Percentiles rank a stretch among this genome's conserved stretches.
These are phyloP conservation scores for Prenolepis imparis DNA, from an alignment of 2,888 invertebrate species.

Conservation along the genomic window DNA sequence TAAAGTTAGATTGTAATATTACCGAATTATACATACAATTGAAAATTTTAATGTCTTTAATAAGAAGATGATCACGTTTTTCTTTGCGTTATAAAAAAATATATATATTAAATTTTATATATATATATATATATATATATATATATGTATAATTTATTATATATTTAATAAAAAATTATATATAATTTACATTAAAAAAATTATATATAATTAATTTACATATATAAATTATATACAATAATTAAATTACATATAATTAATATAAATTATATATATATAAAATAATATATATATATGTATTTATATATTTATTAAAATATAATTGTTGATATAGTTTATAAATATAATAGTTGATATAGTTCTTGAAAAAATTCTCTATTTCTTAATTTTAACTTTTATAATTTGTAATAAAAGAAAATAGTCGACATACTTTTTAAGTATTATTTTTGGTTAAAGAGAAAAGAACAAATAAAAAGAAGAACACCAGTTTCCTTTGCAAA, in stretches of 20 bases:
- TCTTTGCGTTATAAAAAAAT: neutral
- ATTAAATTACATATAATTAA: no score
- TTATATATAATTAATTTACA: no score
- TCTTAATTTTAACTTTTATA: neutral
- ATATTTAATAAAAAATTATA: no score
- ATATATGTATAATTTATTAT: no score
- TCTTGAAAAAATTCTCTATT: conserved; percentile 15
- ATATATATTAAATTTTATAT: neutral
- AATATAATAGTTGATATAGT: no score
- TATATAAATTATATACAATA: no score
- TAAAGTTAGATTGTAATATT: neutral
- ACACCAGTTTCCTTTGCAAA: neutral
- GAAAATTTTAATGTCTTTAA: neutral
- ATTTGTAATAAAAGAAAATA: neutral
- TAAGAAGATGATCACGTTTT: neutral
- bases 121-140: no score
- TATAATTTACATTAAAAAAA: no score
- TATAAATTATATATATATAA: no score
- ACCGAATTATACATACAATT: neutral
- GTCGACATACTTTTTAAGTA: neutral
- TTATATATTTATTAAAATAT: neutral
- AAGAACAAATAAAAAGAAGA: neutral
- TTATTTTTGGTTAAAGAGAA: neutral
- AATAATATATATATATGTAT: neutral
- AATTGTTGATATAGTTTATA: conserved; percentile 4